Evolutionary conservation across 2,113 vertebrate genomes (phyloP), one percentile per base, ranked within the genome.

Genomic region (Tauraco erythrolophus): DNA sequence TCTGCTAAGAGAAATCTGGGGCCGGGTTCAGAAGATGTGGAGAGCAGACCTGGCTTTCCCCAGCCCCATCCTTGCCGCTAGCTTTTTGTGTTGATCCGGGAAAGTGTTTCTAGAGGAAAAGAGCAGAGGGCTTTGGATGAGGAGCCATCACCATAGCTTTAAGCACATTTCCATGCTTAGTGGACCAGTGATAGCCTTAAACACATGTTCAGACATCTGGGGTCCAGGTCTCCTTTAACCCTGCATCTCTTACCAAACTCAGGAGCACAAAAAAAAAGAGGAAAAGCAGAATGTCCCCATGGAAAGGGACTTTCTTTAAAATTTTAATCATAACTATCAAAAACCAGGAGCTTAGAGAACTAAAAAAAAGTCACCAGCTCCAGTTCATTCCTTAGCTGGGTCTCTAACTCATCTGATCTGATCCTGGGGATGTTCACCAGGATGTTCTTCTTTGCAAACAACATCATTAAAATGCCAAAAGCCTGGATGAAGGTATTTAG

Each of bases 401-500:
- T 16, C 56, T 62, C 30, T 17, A 14, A 43, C 43, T 54, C 16
- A 13, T 17, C 53, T 19, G 57, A 10, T 68, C 46, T 17, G 14
- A 8, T 61, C 7, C 53, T 21, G n/a, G 54, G 46, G 22, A 27
- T 77, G 45, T 57, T 72, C n/a, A 10, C 33, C 28, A 18, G 41
- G 60, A 37, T 74, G 61, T 50, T 87, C 14, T 45, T 24, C 53
- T 41, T 46, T 35, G 48, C 30, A 66, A 89, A 43, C 41, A 89
- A 19, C 61, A 35, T 24, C 1, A 2, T 9, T 33, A 6, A 90
- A 70, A 53, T 76, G 66, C 24, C 91, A 74, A 4, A 66, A 57
- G 31, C 2, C 0, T 8, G 41, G 30, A 5, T 5, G 15, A 24
- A 17, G 41, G 25, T 16, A 4, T n/a, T 41, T 2, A 58, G 71